phyloP scores from a whole-genome alignment of 2,888 invertebrate species.

The Scaptomyza tumidula region DNA sequence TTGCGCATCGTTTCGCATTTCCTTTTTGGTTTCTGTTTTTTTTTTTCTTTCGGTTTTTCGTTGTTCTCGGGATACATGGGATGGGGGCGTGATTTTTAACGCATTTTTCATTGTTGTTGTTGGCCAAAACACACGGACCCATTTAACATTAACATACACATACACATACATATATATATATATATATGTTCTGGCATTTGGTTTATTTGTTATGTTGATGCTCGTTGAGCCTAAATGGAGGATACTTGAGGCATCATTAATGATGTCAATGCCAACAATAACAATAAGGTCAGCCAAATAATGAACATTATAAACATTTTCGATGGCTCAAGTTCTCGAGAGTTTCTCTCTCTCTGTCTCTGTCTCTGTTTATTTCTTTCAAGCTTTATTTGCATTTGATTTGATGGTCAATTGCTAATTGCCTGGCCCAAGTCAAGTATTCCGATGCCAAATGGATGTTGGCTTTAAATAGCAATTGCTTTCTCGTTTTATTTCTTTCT shows the following conservation, averaged over 20 bases:
- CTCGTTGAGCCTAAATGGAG: conserved; percentile 71
- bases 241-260: conserved; percentile 77
- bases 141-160: too few species aligned
- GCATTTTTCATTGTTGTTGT: conserved; percentile 17
- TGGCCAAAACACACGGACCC: too few species aligned
- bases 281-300: conserved; percentile 66
- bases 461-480: conserved; percentile 33
- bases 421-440: conserved; percentile 4
- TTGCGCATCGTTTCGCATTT: conserved; percentile 72
- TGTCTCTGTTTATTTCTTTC: neutral
- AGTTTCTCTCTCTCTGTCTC: too few species aligned
- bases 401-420: conserved; percentile 58
- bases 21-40: conserved; percentile 25
- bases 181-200: conserved; percentile 18
- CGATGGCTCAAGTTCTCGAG: conserved; percentile 34
- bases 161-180: too few species aligned
- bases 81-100: conserved; percentile 56
- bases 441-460: conserved; percentile 30
- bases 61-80: neutral
- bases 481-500: conserved; percentile 32
- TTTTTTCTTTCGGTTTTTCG: neutral
- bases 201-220: conserved; percentile 54
- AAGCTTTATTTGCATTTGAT: conserved; percentile 51
- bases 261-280: conserved; percentile 69
- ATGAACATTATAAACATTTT: conserved; percentile 65